phyloP scores from a whole-genome alignment of 2,888 invertebrate genomes.

The Rhyacophila evoluta region DNA sequence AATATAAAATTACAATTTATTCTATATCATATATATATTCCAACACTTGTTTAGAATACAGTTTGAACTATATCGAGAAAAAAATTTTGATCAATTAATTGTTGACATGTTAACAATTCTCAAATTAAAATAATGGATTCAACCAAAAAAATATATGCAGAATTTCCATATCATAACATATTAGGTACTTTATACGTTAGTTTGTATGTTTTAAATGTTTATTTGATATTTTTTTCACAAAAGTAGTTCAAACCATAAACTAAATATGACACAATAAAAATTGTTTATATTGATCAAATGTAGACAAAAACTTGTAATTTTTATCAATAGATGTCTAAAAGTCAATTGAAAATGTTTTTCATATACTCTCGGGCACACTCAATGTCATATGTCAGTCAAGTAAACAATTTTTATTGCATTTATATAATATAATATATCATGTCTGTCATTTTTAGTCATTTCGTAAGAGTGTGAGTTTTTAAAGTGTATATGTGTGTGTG shows the following conservation, averaged over 20 bases:
- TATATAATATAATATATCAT: constrained; percentile 11
- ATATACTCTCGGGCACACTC: background rate
- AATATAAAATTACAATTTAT: background rate
- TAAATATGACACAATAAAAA: background rate
- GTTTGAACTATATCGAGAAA: background rate
- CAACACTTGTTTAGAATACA: background rate
- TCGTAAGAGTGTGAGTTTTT: background rate
- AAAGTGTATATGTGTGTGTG: background rate
- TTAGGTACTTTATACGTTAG: too few species aligned
- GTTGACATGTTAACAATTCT: too few species aligned
- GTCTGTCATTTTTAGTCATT: constrained; percentile 12
- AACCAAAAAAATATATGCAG: too few species aligned
- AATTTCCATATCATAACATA: too few species aligned
- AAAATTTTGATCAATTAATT: too few species aligned
- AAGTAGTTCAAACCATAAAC: background rate
- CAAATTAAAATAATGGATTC: too few species aligned
- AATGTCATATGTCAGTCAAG: background rate
- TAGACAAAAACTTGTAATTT: background rate
- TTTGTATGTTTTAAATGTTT: too few species aligned
- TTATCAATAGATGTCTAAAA: background rate
- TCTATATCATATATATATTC: background rate
- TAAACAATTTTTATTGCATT: background rate
- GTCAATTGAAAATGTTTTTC: background rate
- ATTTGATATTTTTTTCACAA: background rate
- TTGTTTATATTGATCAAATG: background rate